Conservation (phyloP, 2,113 vertebrate species). For the Phaethon lepturus region DNA sequence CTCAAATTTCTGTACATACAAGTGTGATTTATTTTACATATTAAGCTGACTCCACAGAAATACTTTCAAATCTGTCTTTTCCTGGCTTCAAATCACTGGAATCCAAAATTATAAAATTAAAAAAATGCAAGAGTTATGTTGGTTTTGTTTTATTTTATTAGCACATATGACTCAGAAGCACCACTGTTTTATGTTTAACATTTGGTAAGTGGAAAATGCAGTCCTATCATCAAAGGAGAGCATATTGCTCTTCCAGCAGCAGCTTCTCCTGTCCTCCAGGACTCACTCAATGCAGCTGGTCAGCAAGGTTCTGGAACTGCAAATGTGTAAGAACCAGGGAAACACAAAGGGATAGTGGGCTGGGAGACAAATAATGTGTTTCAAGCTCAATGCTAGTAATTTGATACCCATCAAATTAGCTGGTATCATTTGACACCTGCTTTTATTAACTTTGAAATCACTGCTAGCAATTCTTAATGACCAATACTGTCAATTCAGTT, state of each 20-base stretch:
- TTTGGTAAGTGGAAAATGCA: not conserved
- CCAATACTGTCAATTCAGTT: not conserved
- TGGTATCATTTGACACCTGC: not conserved
- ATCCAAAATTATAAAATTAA: not conserved
- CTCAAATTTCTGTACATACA: not conserved
- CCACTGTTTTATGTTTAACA: fast-evolving
- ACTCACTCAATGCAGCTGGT: not conserved
- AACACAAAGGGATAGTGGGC: not conserved
- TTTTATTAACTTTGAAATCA: not conserved
- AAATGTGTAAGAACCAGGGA: not conserved
- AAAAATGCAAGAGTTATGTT: not conserved
- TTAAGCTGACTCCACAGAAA: not conserved
- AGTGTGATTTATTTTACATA: not conserved
- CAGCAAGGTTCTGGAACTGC: not conserved
- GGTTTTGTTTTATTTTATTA: not conserved
- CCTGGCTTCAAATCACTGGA: not conserved
- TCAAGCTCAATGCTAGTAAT: not conserved
- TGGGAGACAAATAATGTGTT: not conserved
- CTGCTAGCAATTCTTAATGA: not conserved
- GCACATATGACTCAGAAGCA: not conserved
- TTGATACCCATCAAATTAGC: not conserved
- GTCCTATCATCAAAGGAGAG: not conserved
- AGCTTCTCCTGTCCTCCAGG: not conserved
- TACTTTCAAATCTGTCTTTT: not conserved
- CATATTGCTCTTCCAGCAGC: not conserved